Conservation (phyloP, 2,888 invertebrate genomes). For the Cephus spinipes region DNA sequence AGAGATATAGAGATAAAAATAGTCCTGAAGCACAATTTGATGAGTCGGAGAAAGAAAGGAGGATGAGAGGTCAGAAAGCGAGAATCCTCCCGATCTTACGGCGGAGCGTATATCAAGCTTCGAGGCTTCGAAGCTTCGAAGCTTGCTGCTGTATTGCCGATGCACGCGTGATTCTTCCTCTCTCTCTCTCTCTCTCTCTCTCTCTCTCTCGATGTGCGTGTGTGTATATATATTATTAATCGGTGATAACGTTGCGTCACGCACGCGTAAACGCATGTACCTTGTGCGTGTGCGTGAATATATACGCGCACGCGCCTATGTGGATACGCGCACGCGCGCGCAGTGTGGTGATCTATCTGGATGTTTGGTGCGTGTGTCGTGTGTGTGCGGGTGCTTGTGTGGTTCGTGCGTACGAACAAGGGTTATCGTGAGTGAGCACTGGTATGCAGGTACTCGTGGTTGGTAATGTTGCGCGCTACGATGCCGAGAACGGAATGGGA, state of each 20-base stretch:
- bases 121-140: conserved; percentile 15
- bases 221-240: too few relatives aligned
- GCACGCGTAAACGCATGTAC: too few relatives aligned
- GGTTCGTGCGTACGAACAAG: neutral
- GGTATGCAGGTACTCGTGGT: conserved; percentile 41
- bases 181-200: neutral
- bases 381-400: too few relatives aligned
- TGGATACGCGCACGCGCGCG: conserved; percentile 14
- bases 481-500: conserved; percentile 67
- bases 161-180: conserved; percentile 19
- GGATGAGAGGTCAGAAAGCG: too few relatives aligned
- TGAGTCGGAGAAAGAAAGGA: too few relatives aligned
- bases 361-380: too few relatives aligned
- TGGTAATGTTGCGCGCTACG: conserved; percentile 63
- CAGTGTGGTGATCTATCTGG: neutral
- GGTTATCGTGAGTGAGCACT: conserved; percentile 1
- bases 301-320: neutral
- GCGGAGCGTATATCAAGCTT: conserved; percentile 15
- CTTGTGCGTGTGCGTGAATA: too few relatives aligned
- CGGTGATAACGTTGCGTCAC: too few relatives aligned
- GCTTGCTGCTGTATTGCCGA: conserved; percentile 3
- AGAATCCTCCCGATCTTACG: conserved; percentile 11
- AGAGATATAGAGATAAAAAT: too few relatives aligned
- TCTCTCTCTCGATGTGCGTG: neutral
- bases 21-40: too few relatives aligned